Percentiles rank a stretch among this genome's conserved stretches.
phyloP scores from a whole-genome alignment of 2,797 vertebrate species.

The Chelon labrosus region DNA sequence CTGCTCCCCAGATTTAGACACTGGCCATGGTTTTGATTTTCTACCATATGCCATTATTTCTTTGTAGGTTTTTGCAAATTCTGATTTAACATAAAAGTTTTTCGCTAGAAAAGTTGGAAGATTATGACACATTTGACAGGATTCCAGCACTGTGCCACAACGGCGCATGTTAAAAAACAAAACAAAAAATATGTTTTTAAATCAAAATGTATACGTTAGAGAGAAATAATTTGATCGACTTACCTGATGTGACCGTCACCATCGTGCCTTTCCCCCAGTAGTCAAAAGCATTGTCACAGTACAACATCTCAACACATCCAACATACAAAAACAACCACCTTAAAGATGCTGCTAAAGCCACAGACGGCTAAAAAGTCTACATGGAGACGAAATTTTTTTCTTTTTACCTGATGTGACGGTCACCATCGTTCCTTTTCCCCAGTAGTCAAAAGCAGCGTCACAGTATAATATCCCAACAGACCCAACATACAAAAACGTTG shows the following conservation, averaged over 20 bases:
- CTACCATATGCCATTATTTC: neutral
- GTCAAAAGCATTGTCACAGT: slow-evolving; percentile 68
- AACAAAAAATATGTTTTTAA: neutral
- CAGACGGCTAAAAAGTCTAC: neutral
- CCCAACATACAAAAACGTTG: slow-evolving; percentile 44
- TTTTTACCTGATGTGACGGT: slow-evolving; percentile 76
- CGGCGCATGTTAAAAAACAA: neutral
- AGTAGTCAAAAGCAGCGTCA: slow-evolving; percentile 74
- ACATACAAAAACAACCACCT: slow-evolving; percentile 47
- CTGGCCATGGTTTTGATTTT: neutral
- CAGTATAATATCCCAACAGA: slow-evolving; percentile 32
- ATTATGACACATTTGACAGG: neutral
- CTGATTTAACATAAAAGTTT: neutral
- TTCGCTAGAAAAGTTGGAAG: neutral
- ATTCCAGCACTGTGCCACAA: neutral
- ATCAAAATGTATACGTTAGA: neutral
- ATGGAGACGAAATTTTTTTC: neutral
- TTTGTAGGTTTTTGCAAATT: neutral
- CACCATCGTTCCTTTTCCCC: slow-evolving; percentile 78
- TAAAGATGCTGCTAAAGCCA: neutral
- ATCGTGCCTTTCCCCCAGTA: slow-evolving; percentile 79
- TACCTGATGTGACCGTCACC: slow-evolving; percentile 78
- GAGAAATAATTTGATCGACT: neutral
- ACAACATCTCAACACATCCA: slow-evolving; percentile 11
- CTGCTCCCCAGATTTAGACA: neutral